These are phyloP conservation scores for Crotophaga sulcirostris DNA, from an alignment of 2,113 vertebrate genomes.

Conservation along the genomic window DNA sequence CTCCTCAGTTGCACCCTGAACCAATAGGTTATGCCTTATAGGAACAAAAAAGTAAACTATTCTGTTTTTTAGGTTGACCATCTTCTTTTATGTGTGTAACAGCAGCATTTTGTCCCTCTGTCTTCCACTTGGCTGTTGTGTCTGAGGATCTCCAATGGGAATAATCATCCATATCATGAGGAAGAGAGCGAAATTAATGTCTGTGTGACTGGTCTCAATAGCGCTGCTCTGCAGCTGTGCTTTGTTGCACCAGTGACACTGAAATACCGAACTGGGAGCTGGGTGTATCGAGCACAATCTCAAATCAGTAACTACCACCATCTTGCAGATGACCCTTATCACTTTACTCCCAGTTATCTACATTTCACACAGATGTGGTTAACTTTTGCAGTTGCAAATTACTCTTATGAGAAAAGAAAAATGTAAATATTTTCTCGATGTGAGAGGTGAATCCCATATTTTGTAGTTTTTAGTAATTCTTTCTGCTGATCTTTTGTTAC, in stretches of 20 bases:
- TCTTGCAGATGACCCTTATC: not conserved
- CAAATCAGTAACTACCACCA: not conserved
- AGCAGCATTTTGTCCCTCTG: not conserved
- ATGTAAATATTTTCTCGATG: not conserved
- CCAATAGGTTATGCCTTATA: not conserved
- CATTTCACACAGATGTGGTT: constrained; percentile 2
- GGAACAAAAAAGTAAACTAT: not conserved
- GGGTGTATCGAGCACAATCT: not conserved
- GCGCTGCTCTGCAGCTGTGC: not conserved
- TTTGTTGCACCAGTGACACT: not conserved
- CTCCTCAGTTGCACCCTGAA: not conserved
- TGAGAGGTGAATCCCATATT: not conserved
- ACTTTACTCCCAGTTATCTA: not conserved
- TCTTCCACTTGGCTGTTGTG: not conserved
- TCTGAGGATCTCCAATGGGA: not conserved
- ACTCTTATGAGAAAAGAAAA: not conserved
- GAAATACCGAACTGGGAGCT: not conserved
- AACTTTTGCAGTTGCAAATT: not conserved
- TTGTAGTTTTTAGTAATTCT: not conserved
- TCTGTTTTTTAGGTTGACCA: not conserved
- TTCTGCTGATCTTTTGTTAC: not conserved
- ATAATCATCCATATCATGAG: accelerated
- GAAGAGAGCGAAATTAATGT: not conserved
- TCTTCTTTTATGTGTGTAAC: not conserved
- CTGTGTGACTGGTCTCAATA: not conserved